Percentiles rank a stretch among this genome's conserved stretches.
phyloP scores from a whole-genome alignment of 2,797 vertebrate species.

The Discoglossus pictus region DNA sequence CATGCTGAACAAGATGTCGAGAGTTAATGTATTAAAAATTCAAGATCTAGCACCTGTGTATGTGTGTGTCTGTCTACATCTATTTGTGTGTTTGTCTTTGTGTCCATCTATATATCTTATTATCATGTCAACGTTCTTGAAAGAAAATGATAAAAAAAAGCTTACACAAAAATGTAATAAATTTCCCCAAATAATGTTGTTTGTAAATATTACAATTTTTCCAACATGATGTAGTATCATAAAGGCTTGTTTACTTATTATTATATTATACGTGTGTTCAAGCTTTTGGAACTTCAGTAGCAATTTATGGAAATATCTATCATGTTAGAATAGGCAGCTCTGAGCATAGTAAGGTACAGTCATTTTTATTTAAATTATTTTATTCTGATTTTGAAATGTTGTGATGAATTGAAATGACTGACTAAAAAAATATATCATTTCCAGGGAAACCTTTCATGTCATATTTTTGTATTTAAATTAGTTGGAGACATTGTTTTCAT shows the following conservation, averaged over 20 bases:
- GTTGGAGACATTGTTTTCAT: no score
- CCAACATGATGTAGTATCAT: constrained; percentile 6
- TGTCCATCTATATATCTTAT: no score
- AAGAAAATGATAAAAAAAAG: no score
- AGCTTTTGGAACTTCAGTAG: constrained; percentile 21
- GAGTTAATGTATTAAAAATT: background rate
- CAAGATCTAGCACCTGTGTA: background rate
- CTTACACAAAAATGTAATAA: no score
- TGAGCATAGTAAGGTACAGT: constrained; percentile 13
- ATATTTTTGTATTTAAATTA: no score
- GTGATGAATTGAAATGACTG: no score
- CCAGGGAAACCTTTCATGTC: no score
- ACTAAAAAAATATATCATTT: no score
- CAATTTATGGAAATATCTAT: constrained; percentile 28
- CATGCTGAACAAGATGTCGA: background rate
- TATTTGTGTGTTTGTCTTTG: constrained; percentile 1
- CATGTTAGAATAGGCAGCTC: constrained; percentile 11
- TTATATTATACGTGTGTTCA: constrained; percentile 23
- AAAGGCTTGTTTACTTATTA: background rate
- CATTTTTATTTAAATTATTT: no score
- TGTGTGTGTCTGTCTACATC: background rate
- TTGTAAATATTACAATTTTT: constrained; percentile 30
- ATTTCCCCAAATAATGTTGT: constrained; percentile 24
- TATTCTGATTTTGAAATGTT: no score
- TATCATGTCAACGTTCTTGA: no score